Evolutionary conservation across 2,113 vertebrate genomes (phyloP), one percentile per base, ranked within the genome.

Genomic region (Erythrolamprus reginae): DNA sequence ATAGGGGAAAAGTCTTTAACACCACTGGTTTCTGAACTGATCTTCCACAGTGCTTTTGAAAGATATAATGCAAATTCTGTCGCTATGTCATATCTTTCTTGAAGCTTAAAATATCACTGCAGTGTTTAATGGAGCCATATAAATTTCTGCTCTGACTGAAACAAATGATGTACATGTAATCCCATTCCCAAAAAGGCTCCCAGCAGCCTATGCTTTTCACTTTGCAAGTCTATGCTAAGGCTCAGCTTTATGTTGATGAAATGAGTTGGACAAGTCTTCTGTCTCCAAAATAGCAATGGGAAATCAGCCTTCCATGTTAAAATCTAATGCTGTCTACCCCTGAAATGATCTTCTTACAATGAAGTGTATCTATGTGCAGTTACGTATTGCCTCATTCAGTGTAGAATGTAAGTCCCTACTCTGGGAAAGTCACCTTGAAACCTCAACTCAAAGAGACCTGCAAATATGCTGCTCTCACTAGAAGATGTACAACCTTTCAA

Each of bases 51-150:
- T 10, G 47, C 7, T 85, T 84, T 51, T 51, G 47, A 85, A 33
- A 85, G 47, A 51, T 48, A 3, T 70, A 91, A 85, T 91, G 82
- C 23, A 85, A 88, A 84, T 17, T 33, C 38, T 70, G 56, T 55
- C 26, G 58, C 84, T 42, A 4, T 53, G 56, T 70, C 92, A 65
- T 65, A 47, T 86, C 83, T 92, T 90, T 85, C 65, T 89, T 93
- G 87, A 77, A 83, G 45, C 58, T 89, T 93, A 87, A 91, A 82
- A 23, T 52, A 88, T 84, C 70, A 89, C 45, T 89, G 10, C 1
- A 1, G n/a, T 42, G 1, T 38, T 89, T 55, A 28, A 84, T 17
- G 28, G 55, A 84, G 10, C 8, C 50, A 92, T 48, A 21, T 88
- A 93, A 42, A 65, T 51, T 89, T 28, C 42, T 87, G 84, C 88